Evolutionary conservation across 92 coral and sea anemone genomes (phyloP).

Genomic region (Isaurus tuberculatus): DNA sequence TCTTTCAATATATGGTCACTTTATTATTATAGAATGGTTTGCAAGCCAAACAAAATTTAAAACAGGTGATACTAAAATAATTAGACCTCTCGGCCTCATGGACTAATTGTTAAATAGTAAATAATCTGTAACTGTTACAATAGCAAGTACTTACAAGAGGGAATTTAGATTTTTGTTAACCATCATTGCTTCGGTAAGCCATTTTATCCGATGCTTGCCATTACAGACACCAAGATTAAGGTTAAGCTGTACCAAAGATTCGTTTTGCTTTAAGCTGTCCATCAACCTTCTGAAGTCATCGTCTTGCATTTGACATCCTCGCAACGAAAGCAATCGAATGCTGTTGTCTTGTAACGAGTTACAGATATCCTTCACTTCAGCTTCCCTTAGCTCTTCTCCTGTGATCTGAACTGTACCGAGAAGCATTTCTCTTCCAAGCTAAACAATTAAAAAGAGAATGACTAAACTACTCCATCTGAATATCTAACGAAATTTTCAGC

Average conservation of each 20-base stretch:
- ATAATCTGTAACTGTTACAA: background rate
- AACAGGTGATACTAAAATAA: too few relatives aligned
- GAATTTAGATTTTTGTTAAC: slow-evolving; percentile 81
- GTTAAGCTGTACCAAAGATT: slow-evolving; percentile 90
- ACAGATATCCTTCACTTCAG: slow-evolving; percentile 91
- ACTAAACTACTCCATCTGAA: background rate
- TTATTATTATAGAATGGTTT: too few relatives aligned
- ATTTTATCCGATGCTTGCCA: slow-evolving; percentile 89
- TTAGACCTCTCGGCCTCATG: too few relatives aligned
- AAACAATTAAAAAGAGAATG: background rate
- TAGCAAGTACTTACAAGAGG: slow-evolving; percentile 79
- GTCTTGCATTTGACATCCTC: slow-evolving; percentile 87
- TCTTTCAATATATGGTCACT: too few relatives aligned
- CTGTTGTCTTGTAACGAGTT: slow-evolving; percentile 87
- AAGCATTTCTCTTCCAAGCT: slow-evolving; percentile 49
- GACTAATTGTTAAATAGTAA: background rate
- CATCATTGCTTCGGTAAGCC: slow-evolving; percentile 87
- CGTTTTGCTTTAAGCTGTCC: slow-evolving; percentile 86
- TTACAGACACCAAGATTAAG: slow-evolving; percentile 92
- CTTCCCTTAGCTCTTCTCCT: slow-evolving; percentile 86
- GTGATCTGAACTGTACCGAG: slow-evolving; percentile 93
- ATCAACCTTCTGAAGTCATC: slow-evolving; percentile 82
- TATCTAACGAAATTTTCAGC: background rate
- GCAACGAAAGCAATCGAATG: slow-evolving; percentile 90
- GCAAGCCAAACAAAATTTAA: too few relatives aligned